phyloP scores from a whole-genome alignment of 2,888 invertebrate species.

The Myathropa florea region DNA sequence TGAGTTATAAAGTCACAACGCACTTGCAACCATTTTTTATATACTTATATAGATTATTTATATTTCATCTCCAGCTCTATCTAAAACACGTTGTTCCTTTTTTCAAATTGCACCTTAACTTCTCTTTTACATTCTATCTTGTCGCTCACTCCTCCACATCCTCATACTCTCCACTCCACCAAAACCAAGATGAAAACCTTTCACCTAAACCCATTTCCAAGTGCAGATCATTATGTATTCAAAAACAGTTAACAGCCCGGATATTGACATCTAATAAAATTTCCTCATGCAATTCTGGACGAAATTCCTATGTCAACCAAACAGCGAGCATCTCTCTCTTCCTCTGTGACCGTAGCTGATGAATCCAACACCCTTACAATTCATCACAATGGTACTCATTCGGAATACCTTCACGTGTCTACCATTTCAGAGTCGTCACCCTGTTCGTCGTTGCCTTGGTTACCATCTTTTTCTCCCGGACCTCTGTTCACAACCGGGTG shows the following conservation, averaged over 20 bases:
- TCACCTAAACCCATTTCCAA: not conserved
- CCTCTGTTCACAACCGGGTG: conserved; percentile 14
- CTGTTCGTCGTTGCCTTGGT: not conserved
- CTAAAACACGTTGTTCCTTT: too few relatives aligned
- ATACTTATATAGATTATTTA: too few relatives aligned
- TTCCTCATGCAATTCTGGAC: conserved; percentile 30
- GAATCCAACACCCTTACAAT: not conserved
- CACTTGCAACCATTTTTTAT: too few relatives aligned
- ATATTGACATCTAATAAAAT: conserved; percentile 64
- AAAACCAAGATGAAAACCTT: not conserved
- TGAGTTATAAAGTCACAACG: too few relatives aligned
- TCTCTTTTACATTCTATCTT: too few relatives aligned
- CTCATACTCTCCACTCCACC: not conserved
- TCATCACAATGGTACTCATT: not conserved
- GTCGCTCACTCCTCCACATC: too few relatives aligned
- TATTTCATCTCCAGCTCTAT: too few relatives aligned
- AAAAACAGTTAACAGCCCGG: conserved; percentile 49
- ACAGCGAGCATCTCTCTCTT: not conserved
- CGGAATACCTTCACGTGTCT: conserved; percentile 33
- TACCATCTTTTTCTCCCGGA: conserved; percentile 42
- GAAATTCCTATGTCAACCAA: conserved; percentile 1
- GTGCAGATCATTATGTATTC: conserved; percentile 38
- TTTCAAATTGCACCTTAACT: too few relatives aligned
- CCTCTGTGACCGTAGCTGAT: not conserved
- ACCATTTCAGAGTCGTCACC: conserved; percentile 15